Percentiles rank a stretch among this genome's conserved stretches.
These are phyloP conservation scores for Lophotriccus pileatus DNA, from an alignment of 2,797 vertebrate genomes.

Conservation along the genomic window DNA sequence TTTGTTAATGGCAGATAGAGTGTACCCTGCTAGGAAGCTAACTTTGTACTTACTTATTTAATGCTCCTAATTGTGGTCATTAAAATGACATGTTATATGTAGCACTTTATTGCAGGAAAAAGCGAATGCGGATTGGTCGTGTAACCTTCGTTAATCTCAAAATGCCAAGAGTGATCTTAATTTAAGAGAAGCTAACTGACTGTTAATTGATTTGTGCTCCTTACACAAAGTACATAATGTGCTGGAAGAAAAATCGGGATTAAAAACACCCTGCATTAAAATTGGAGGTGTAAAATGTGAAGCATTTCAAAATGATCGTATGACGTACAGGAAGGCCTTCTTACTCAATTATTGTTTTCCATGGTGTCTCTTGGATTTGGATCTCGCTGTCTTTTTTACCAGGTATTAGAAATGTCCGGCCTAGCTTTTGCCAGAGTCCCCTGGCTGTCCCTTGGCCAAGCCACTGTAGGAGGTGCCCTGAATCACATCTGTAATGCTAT, in stretches of 20 bases:
- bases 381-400: constrained; percentile 19
- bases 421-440: neutral
- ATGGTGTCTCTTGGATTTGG: neutral
- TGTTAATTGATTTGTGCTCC: constrained; percentile 56
- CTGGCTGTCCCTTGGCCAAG: constrained; percentile 13
- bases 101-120: constrained; percentile 81
- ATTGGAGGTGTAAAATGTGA: constrained; percentile 21
- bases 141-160: constrained; percentile 55
- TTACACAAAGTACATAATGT: constrained; percentile 34
- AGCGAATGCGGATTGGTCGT: constrained; percentile 58
- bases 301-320: neutral
- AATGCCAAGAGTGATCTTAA: constrained; percentile 58
- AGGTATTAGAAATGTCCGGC: constrained; percentile 10
- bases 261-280: constrained; percentile 42
- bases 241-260: constrained; percentile 35
- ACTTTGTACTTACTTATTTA: constrained; percentile 76
- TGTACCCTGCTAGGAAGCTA: constrained; percentile 70
- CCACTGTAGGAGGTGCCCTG: neutral
- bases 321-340: constrained; percentile 37
- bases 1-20: constrained; percentile 66
- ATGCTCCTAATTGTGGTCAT: constrained; percentile 77
- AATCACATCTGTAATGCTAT: neutral
- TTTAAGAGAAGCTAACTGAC: constrained; percentile 38
- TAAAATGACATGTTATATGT: constrained; percentile 76
- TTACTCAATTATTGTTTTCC: constrained; percentile 12